Percentiles rank a stretch among this genome's conserved stretches.
phyloP scores from a whole-genome alignment of 2,797 vertebrate species.

The Thamnophis elegans region DNA sequence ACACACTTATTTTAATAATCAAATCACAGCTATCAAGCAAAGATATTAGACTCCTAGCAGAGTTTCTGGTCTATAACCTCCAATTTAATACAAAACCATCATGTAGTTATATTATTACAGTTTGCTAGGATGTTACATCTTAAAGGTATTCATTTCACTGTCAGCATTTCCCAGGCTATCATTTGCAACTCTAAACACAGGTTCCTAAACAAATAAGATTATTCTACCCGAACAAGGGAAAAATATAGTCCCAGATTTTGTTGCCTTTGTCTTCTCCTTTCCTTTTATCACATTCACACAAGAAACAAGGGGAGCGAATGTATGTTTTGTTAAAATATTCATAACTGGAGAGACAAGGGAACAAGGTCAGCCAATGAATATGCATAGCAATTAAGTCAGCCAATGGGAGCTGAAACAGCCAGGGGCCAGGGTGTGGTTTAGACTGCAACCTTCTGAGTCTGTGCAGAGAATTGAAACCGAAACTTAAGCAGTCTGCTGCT shows the following conservation, averaged over 20 bases:
- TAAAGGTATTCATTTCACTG: constrained; percentile 14
- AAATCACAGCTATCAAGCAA: not conserved
- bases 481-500: no score
- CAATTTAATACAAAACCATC: not conserved
- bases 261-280: not conserved
- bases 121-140: not conserved
- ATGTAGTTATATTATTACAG: not conserved
- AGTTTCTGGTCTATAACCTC: not conserved
- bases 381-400: no score
- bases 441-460: no score
- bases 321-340: no score
- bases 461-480: no score
- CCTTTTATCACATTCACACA: not conserved
- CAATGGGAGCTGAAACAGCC: no score
- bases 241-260: not conserved
- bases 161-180: not conserved
- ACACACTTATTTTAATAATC: not conserved
- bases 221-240: constrained; percentile 1
- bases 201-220: not conserved
- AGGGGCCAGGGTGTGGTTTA: no score
- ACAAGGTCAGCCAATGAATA: no score
- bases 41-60: not conserved
- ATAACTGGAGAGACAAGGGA: no score
- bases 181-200: constrained; percentile 6
- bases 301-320: not conserved